Evolutionary conservation across 2,888 invertebrate genomes (phyloP), one percentile per base, ranked within the genome.

Genomic region (Himalopsyche anomala): DNA sequence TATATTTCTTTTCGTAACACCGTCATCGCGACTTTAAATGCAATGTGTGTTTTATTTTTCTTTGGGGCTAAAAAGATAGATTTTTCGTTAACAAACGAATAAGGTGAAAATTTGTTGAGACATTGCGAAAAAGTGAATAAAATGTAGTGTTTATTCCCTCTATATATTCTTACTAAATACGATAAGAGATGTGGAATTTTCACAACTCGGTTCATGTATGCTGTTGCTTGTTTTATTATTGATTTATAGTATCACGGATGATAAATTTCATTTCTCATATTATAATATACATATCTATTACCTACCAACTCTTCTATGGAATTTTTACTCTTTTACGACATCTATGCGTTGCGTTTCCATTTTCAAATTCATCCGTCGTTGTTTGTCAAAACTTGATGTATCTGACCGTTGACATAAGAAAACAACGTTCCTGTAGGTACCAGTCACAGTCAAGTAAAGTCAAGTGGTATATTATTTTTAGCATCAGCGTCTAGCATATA

Each of bases 381-480:
- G 74, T 74, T 28, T 74, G 74, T 74, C 74, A 15, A 74, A 74
- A 74, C 5, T 36, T 74, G 74, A 74, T 74, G 74, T 36, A 74
- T 74, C 74, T 74, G 74, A 74, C 74, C 74, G 74, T 74, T 74
- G 74, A 74, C 74, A 74, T 74, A 74, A 74, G 28, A 36, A 74
- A 74, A 74, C 74, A 74, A 38, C 74, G 74, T 36, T 9, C 12
- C 74, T 38, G 12, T 74, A 74, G 36, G 8, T 38, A 28, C 38
- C 12, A 19, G 19, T 51, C 81, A 51, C 81, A 81, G 19, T 81
- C 81, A 81, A 51, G 54, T 4, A 40, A 62, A 85, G 56, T 83
- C 74, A 83, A 84, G 84, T 86, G 86, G 84, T 54, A 80, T 84
- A 83, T 86, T 86, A 86, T 86, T 86, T 86, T 86, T 84, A 83